Evolutionary conservation across 2,888 invertebrate genomes (phyloP), one percentile per base, ranked within the genome.

Genomic region (Chrysomela aeneicollis): DNA sequence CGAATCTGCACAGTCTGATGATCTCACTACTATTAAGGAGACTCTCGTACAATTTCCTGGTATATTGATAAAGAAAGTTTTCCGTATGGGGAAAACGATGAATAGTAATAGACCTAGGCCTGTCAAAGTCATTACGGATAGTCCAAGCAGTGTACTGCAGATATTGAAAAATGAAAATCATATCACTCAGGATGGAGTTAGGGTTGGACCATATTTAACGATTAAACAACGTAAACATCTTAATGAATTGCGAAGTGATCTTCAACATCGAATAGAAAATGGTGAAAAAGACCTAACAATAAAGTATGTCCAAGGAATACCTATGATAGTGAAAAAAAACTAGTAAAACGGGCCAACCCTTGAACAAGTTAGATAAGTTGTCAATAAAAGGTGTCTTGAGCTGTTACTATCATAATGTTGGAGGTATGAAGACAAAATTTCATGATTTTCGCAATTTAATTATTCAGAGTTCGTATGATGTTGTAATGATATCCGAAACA

Each of bases 211-310:
- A 30, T 26, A 52, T 52, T 30, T 52, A 52, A 52, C 30, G 15
- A 52, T 52, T 30, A 52, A 52, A 52, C 15, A 52, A 32, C 52
- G 52, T 30, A 30, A 52, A 52, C 52, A 52, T 30, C 52, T 52
- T 5, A 52, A 52, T 30, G 15, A 32, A 15, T 30, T 30, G 30
- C 52, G 26, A 26, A 52, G 52, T 26, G 52, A 52, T 22, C 52
- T 52, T 52, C 52, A 52, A 26, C 52, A 52, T 2, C 22, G 52
- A n/a, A 52, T 1, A 22, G 52, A 52, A 26, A 52, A 52, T 52
- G 52, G 52, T 26, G 52, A 52, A 52, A 22, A 26, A 52, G 52
- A 52, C 52, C 52, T 52, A 52, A 52, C 52, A 9, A 52, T 52
- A 4, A 52, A 52, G 2, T 52, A 32, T 30, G 52, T 52, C 5